These are phyloP conservation scores for Sialia sialis DNA, from an alignment of 2,113 vertebrate species.

Conservation along the genomic window DNA sequence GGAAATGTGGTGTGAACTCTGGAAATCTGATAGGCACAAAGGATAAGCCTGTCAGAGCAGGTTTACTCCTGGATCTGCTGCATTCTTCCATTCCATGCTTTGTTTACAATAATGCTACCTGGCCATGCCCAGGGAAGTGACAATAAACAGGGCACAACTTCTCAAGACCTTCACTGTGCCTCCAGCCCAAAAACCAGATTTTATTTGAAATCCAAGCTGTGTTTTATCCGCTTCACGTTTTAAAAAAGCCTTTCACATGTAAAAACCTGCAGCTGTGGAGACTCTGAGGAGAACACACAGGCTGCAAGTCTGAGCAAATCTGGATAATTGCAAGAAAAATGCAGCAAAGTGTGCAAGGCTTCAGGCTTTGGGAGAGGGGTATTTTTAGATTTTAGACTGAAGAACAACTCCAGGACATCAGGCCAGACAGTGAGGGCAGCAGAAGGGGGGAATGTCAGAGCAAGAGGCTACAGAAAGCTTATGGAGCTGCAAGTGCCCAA, in stretches of 20 bases:
- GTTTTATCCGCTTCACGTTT: neutral
- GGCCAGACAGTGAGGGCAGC: neutral
- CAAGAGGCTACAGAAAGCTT: constrained; percentile 22
- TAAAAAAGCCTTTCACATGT: neutral
- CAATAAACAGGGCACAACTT: neutral
- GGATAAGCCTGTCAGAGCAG: neutral
- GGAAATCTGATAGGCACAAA: neutral
- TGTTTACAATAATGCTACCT: neutral
- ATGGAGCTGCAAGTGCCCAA: constrained; percentile 35
- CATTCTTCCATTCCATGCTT: neutral
- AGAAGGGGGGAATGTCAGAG: constrained; percentile 20
- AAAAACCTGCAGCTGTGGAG: neutral
- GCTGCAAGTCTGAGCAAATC: neutral
- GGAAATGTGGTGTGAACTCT: neutral
- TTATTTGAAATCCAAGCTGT: neutral
- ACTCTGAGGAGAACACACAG: neutral
- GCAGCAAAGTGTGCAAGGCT: neutral
- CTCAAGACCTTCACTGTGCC: neutral
- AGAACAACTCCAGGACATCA: neutral
- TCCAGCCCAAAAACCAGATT: neutral
- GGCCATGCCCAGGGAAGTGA: neutral
- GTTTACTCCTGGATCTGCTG: neutral
- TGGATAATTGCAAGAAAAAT: neutral
- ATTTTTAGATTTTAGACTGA: neutral
- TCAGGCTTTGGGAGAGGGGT: neutral